A percentile compares a stretch with the other conserved stretches of the same genome.
These are phyloP conservation scores for Cheilosia impressa DNA, from an alignment of 2,888 invertebrate species.

Conservation along the genomic window DNA sequence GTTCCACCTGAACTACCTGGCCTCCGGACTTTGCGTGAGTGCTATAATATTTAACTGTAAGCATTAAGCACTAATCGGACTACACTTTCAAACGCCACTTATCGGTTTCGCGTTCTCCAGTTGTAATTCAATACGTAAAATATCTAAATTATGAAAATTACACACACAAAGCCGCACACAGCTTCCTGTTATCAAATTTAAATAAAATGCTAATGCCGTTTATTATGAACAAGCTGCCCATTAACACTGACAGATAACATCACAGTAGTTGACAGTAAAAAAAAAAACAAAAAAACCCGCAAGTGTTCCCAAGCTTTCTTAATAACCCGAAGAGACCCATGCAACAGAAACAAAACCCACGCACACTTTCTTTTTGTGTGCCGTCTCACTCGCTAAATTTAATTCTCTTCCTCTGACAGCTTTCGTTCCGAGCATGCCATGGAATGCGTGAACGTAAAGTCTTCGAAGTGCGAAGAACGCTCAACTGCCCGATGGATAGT, in stretches of 20 bases:
- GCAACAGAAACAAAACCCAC: conserved; percentile 1
- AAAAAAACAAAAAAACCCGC: not conserved
- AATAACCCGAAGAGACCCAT: not conserved
- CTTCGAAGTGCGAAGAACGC: conserved; percentile 88
- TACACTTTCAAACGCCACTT: not conserved
- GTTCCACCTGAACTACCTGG: conserved; percentile 1
- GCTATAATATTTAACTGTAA: not conserved
- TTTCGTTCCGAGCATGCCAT: conserved; percentile 89
- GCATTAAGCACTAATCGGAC: not conserved
- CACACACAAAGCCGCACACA: conserved; percentile 18
- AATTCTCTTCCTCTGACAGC: conserved; percentile 83
- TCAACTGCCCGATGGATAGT: conserved; percentile 84
- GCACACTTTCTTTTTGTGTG: conserved; percentile 48
- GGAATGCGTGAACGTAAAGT: conserved; percentile 90
- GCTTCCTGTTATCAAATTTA: conserved; percentile 12
- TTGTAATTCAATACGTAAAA: conserved; percentile 1
- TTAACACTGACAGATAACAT: conserved; percentile 27
- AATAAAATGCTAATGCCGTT: conserved; percentile 23
- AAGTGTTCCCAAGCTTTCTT: not conserved
- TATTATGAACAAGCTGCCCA: not conserved
- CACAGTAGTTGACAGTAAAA: not conserved
- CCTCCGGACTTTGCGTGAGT: conserved; percentile 8
- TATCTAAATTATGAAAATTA: conserved; percentile 11
- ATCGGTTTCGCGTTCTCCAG: not conserved
- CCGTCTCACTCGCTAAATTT: not conserved